Evolutionary conservation across 1,140 invertebrate species (phyloP).

Genomic region (Holcopasites calliopsidis): DNA sequence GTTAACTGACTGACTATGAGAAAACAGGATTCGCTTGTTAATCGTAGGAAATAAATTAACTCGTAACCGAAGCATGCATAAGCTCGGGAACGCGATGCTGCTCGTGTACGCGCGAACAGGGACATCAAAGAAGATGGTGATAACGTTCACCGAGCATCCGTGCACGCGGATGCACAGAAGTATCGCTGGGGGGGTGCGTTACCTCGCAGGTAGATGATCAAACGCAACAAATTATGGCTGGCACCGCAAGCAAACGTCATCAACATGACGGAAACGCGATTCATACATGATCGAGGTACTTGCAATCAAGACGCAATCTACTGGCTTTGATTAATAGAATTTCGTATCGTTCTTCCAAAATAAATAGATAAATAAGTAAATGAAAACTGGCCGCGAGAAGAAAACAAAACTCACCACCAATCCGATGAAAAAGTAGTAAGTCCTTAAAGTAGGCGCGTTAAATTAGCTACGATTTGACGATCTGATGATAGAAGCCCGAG

Average conservation of each 20-base stretch:
- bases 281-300: background rate
- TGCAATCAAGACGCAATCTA: conserved; percentile 1
- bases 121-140: conserved; percentile 1
- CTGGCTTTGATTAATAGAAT: too few species aligned
- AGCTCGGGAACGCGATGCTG: background rate
- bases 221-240: conserved; percentile 38
- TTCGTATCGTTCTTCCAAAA: too few species aligned
- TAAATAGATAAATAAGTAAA: too few species aligned
- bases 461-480: too few species aligned
- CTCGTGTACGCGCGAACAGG: background rate
- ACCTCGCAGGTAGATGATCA: conserved; percentile 27
- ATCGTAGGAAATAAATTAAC: conserved; percentile 13
- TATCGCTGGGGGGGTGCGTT: conserved; percentile 30
- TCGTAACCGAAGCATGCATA: background rate
- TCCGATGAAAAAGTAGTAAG: too few species aligned
- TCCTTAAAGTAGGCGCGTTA: too few species aligned
- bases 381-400: background rate
- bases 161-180: background rate
- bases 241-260: conserved; percentile 21
- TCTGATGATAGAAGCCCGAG: background rate
- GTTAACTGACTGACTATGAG: background rate
- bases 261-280: conserved; percentile 12
- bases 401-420: background rate
- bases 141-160: background rate
- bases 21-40: background rate